Evolutionary conservation across 2,113 vertebrate species (phyloP).

Genomic region (Bolborhynchus lineola): DNA sequence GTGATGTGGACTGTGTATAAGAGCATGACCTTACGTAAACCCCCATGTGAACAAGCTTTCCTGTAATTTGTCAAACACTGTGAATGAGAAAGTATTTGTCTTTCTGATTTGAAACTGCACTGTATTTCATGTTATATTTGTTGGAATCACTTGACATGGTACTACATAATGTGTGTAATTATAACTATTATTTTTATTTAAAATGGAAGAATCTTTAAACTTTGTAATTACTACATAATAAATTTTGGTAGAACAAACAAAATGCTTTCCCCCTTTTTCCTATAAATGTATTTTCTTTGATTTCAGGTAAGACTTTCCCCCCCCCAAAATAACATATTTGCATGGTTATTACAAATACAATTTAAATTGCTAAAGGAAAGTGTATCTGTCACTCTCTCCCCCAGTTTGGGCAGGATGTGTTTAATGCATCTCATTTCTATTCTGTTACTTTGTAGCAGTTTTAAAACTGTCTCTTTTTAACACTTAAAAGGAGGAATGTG

Average conservation of each 20-base stretch:
- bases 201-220: conserved; percentile 85
- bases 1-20: conserved; percentile 73
- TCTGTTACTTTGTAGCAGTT: conserved; percentile 4
- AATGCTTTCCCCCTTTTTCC: conserved; percentile 64
- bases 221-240: conserved; percentile 92
- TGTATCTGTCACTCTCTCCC: background rate
- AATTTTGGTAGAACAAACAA: conserved; percentile 93
- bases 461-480: background rate
- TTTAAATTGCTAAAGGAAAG: conserved; percentile 1
- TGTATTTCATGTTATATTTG: conserved; percentile 73
- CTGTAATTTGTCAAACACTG: conserved; percentile 75
- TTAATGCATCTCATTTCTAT: background rate
- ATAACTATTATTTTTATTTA: conserved; percentile 83
- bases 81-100: conserved; percentile 78
- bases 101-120: conserved; percentile 73
- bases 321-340: background rate
- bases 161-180: conserved; percentile 75
- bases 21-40: conserved; percentile 83
- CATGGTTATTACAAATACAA: conserved; percentile 50
- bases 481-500: background rate
- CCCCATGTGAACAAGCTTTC: conserved; percentile 69
- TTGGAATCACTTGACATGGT: conserved; percentile 73
- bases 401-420: background rate
- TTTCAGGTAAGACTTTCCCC: conserved; percentile 46
- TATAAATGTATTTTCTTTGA: conserved; percentile 53